Evolutionary conservation across 64 coral and sea anemone genomes (phyloP).

Genomic region (Montipora sp.): DNA sequence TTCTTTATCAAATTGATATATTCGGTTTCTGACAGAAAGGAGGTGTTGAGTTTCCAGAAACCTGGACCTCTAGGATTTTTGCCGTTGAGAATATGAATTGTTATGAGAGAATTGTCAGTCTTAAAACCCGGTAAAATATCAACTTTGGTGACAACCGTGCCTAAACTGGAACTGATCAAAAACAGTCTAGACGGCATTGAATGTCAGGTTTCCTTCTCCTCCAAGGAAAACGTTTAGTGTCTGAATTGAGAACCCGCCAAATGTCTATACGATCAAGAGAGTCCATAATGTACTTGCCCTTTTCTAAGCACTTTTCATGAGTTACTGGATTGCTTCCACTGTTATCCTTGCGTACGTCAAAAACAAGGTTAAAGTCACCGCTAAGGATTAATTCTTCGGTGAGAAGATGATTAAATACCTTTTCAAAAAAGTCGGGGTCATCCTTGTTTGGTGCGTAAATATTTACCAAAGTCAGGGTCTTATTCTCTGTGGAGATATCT

Average conservation of each 20-base stretch:
- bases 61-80: too few relatives aligned
- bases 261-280: neutral
- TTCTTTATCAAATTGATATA: too few relatives aligned
- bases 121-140: conserved; percentile 27
- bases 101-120: neutral
- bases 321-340: neutral
- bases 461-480: neutral
- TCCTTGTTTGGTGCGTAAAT: neutral
- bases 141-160: neutral
- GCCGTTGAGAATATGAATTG: neutral
- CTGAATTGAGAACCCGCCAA: neutral
- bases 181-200: conserved; percentile 11
- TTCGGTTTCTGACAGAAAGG: too few relatives aligned
- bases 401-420: neutral
- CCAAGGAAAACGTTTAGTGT: neutral
- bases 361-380: conserved; percentile 15
- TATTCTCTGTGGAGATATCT: neutral
- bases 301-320: neutral
- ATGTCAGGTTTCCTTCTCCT: conserved; percentile 7
- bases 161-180: conserved; percentile 8
- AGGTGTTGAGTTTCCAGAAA: conserved; percentile 1
- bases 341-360: neutral
- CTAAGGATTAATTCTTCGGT: conserved; percentile 12
- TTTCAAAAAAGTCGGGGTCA: neutral
- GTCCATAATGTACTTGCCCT: neutral